Percentiles rank a stretch among this genome's conserved stretches.
Evolutionary conservation across 2,888 invertebrate genomes (phyloP).

Genomic region (Leptura quadrifasciata): DNA sequence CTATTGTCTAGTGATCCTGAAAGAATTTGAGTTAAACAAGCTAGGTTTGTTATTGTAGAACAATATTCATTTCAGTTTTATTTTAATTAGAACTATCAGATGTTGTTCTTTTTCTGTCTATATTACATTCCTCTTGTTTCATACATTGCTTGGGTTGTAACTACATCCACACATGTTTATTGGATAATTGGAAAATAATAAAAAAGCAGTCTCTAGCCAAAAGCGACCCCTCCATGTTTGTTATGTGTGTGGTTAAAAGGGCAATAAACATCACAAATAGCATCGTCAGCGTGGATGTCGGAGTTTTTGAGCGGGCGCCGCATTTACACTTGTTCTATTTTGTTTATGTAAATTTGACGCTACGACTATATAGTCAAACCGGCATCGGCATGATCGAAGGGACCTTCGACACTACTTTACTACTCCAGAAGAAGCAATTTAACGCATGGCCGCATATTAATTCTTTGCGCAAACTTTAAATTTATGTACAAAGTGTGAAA

Average conservation of each 20-base stretch:
- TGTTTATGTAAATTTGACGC: conserved; percentile 64
- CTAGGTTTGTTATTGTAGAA: too few species aligned
- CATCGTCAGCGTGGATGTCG: conserved; percentile 58
- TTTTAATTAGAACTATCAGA: too few species aligned
- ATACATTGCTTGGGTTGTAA: too few species aligned
- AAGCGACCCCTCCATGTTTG: conserved; percentile 44
- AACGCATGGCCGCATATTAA: conserved; percentile 54
- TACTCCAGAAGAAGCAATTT: conserved; percentile 54
- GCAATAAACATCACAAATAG: conserved; percentile 62
- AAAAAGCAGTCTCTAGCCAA: conserved; percentile 25
- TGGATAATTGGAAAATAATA: neutral
- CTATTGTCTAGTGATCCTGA: too few species aligned
- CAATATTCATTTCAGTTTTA: too few species aligned
- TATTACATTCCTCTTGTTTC: too few species aligned
- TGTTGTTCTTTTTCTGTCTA: too few species aligned
- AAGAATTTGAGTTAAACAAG: too few species aligned
- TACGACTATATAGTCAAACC: conserved; percentile 39
- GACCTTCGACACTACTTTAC: conserved; percentile 54
- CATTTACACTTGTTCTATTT: conserved; percentile 66
- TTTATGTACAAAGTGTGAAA: neutral
- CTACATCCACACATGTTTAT: too few species aligned
- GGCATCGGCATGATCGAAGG: conserved; percentile 55
- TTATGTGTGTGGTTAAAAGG: conserved; percentile 60
- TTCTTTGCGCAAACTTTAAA: conserved; percentile 35
- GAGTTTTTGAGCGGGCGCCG: conserved; percentile 58